Evolutionary conservation across 2,888 invertebrate species (phyloP), one percentile per base, ranked within the genome.

Genomic region (Ditylenchus weischeri): DNA sequence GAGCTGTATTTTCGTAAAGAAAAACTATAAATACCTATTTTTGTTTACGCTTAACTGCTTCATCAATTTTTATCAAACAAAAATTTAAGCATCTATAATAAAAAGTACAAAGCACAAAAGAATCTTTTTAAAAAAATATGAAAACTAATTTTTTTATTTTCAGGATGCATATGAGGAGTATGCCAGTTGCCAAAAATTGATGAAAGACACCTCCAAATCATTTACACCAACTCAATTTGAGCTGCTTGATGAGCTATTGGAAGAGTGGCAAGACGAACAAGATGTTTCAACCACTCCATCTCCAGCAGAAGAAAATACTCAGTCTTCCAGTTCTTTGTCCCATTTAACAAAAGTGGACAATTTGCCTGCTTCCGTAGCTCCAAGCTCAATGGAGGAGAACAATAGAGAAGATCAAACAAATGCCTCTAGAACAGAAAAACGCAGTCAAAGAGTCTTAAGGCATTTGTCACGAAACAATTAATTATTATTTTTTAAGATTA

Each of bases 161-260:
- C 29, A 69, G 69, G 62, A 61, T 51, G 68, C 69, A 29, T 62
- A 71, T 51, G 69, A 70, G n/a, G 69, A 69, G 49, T 70, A 69
- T 36, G 21, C 48, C 23, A 21, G 23, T 29, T 69, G 69, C 57
- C 66, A 66, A 36, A 47, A 51, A 67, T 11, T 36, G 18, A 21
- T 66, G 66, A 35, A 49, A 29, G 48, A 66, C 36, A 19, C 35
- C 43, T 19, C 36, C 6, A 65, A 38, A n/a, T 35, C 65, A 29
- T 66, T 35, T 65, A 23, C 65, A 5, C 43, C 43, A 1, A 68
- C 50, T 21, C 57, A 21, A 35, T 66, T 68, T 23, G 47, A 43
- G 18, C 23, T 19, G 18, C 66, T 66, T 3, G 66, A 66, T 19
- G 35, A 68, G 49, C 23, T 66, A 29, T n/a, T 68, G 29, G 66